phyloP scores from a whole-genome alignment of 2,888 invertebrate species.

The Strigamia maritima region DNA sequence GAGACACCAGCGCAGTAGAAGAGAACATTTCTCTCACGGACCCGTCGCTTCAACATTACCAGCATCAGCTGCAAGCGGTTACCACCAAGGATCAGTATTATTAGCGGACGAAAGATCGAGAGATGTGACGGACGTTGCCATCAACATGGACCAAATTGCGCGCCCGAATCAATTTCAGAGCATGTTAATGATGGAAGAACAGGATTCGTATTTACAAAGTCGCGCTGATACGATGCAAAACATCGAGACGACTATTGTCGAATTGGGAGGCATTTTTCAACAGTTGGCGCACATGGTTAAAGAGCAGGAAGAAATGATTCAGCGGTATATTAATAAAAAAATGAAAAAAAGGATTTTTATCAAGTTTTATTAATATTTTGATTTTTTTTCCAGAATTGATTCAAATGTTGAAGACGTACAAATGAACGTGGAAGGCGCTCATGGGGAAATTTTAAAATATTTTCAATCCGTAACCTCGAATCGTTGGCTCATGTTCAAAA shows the following conservation, averaged over 20 bases:
- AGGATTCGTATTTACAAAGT: conserved; percentile 83
- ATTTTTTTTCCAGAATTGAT: conserved; percentile 70
- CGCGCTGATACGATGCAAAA: conserved; percentile 98
- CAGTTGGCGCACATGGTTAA: conserved; percentile 96
- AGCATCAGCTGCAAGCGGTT: conserved; percentile 59
- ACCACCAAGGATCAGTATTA: conserved; percentile 55
- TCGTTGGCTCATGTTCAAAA: conserved; percentile 98
- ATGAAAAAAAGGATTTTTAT: conserved; percentile 20
- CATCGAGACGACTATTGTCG: conserved; percentile 97
- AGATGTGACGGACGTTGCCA: conserved; percentile 69
- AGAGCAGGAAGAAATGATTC: conserved; percentile 97
- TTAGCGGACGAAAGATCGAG: conserved; percentile 54
- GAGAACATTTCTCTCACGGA: conserved; percentile 84
- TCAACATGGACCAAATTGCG: conserved; percentile 67
- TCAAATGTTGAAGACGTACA: conserved; percentile 92
- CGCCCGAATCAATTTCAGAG: conserved; percentile 48
- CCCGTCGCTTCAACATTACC: conserved; percentile 63
- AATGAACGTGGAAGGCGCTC: conserved; percentile 96
- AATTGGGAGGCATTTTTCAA: conserved; percentile 88
- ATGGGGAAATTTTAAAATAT: conserved; percentile 94
- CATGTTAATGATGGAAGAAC: conserved; percentile 47
- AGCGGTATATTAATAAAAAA: conserved; percentile 57
- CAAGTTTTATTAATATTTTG: conserved; percentile 28
- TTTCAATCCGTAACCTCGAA: conserved; percentile 96
- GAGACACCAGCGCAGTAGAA: conserved; percentile 86